phyloP scores from a whole-genome alignment of 1,140 invertebrate genomes.

The Anoplolepis gracilipes region DNA sequence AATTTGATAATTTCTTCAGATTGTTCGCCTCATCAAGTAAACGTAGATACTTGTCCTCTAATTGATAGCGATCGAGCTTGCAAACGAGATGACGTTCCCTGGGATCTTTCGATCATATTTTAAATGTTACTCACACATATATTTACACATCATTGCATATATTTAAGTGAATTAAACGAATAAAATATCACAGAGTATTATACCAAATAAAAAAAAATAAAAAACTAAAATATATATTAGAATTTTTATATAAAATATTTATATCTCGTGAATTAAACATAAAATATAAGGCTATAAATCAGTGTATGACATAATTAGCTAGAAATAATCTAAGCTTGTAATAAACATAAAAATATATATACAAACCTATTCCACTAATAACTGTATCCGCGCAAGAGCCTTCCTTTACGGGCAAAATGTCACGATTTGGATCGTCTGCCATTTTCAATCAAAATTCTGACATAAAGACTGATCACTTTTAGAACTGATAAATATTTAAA shows the following conservation, averaged over 20 bases:
- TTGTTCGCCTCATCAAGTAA: constrained; percentile 79
- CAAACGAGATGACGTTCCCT: constrained; percentile 82
- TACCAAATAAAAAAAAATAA: neutral
- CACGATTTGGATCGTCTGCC: constrained; percentile 78
- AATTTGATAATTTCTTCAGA: constrained; percentile 82
- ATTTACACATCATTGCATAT: neutral
- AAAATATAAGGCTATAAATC: neutral
- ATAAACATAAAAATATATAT: neutral
- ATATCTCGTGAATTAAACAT: neutral
- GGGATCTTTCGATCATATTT: constrained; percentile 77
- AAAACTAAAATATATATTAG: neutral
- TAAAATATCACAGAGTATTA: too few species aligned
- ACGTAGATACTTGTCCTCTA: constrained; percentile 83
- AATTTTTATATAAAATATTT: neutral
- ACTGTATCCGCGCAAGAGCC: constrained; percentile 76
- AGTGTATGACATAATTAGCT: too few species aligned
- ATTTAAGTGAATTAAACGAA: too few species aligned
- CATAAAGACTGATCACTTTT: constrained; percentile 14
- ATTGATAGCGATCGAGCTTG: constrained; percentile 81
- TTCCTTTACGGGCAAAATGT: constrained; percentile 78
- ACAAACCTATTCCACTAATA: constrained; percentile 76
- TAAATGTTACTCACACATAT: neutral
- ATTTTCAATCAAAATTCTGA: constrained; percentile 66
- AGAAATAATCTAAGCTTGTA: too few species aligned
- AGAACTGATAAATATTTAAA: constrained; percentile 9